phyloP scores from a whole-genome alignment of 2,797 vertebrate species.

The Phoxinus dragarum region DNA sequence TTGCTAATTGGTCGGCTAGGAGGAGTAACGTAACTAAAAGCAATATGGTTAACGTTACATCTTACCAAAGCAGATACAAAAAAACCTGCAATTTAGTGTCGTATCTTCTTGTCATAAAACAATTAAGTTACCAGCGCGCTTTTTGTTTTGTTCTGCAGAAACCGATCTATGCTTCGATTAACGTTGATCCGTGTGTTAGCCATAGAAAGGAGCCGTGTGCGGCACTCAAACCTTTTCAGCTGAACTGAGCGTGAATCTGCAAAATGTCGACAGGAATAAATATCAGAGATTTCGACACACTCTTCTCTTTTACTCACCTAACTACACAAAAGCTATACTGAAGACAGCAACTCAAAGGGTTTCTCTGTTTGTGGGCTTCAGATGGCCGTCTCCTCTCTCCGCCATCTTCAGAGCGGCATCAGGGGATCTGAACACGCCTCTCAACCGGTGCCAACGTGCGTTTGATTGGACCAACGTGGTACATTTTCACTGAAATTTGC shows the following conservation, averaged over 20 bases:
- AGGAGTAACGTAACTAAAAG: not conserved
- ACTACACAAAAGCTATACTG: not conserved
- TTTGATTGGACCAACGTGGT: conserved; percentile 32
- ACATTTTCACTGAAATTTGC: not conserved
- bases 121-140: too few species aligned
- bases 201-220: not conserved
- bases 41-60: not conserved
- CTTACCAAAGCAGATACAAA: not conserved
- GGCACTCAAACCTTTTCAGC: not conserved
- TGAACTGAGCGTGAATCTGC: not conserved
- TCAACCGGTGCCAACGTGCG: conserved; percentile 28
- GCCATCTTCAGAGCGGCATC: conserved; percentile 52
- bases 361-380: not conserved
- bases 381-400: conserved; percentile 47
- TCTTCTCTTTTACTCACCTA: conserved; percentile 37
- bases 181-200: not conserved
- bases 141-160: not conserved
- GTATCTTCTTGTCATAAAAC: too few species aligned
- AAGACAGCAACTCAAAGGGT: not conserved
- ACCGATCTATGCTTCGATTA: not conserved
- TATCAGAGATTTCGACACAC: not conserved
- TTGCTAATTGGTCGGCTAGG: not conserved
- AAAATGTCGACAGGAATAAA: not conserved
- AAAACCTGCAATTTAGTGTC: not conserved
- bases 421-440: conserved; percentile 40